A percentile compares a stretch with the other conserved stretches of the same genome.
Conservation (phyloP, 2,888 invertebrate genomes). For the Eristalinus aeneus region DNA sequence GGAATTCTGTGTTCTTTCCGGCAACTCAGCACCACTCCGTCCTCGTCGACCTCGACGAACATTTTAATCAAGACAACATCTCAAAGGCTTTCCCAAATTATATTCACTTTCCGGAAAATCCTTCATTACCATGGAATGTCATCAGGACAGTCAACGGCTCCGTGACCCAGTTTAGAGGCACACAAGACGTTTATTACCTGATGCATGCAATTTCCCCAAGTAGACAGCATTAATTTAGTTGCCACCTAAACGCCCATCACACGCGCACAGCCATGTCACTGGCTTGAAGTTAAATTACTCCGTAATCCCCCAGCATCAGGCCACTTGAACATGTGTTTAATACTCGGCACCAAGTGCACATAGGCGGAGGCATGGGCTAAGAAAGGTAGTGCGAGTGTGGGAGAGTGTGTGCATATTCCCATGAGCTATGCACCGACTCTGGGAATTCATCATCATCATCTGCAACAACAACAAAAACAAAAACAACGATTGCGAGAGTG, state of each 20-base stretch:
- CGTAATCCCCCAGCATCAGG: slow-evolving; percentile 50
- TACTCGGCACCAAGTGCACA: slow-evolving; percentile 25
- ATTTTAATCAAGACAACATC: too few relatives aligned
- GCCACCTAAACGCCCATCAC: slow-evolving; percentile 41
- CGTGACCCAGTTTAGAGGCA: slow-evolving; percentile 16
- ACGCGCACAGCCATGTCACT: slow-evolving; percentile 27
- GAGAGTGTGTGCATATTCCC: slow-evolving; percentile 28
- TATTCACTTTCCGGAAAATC: not conserved
- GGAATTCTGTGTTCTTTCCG: too few relatives aligned
- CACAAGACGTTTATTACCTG: slow-evolving; percentile 14
- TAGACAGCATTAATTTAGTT: slow-evolving; percentile 58
- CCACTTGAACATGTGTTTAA: slow-evolving; percentile 50
- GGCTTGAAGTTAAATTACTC: slow-evolving; percentile 64
- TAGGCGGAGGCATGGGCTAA: slow-evolving; percentile 16
- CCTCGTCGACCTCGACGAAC: not conserved
- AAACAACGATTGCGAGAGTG: not conserved
- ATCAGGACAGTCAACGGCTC: not conserved
- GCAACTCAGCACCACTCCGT: too few relatives aligned
- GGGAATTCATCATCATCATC: slow-evolving; percentile 65
- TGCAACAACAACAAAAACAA: slow-evolving; percentile 4
- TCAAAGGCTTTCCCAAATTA: not conserved
- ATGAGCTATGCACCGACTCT: slow-evolving; percentile 20
- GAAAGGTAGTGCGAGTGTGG: not conserved
- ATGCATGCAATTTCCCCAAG: slow-evolving; percentile 32
- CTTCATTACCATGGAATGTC: not conserved